A percentile compares a stretch with the other conserved stretches of the same genome.
These are phyloP conservation scores for Amphiprion percula DNA, from an alignment of 2,113 vertebrate genomes.

Conservation along the genomic window DNA sequence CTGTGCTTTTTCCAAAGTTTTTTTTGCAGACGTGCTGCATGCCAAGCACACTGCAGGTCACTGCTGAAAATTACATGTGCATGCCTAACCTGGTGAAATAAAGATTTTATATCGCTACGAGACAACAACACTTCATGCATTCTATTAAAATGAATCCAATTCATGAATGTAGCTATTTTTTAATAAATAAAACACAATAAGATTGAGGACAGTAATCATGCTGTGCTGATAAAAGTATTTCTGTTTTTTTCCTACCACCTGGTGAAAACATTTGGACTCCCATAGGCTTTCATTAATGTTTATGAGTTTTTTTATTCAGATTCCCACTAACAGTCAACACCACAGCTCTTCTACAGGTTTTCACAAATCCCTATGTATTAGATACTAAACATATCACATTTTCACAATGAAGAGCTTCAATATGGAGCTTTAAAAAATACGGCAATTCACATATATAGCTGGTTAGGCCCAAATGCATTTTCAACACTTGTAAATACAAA, in stretches of 20 bases:
- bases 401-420: not conserved
- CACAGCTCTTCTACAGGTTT: slow-evolving; percentile 18
- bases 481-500: not conserved
- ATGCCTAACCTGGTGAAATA: slow-evolving; percentile 53
- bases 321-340: slow-evolving; percentile 9
- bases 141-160: slow-evolving; percentile 2
- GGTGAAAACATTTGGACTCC: slow-evolving; percentile 55
- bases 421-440: not conserved
- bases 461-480: not conserved
- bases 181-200: slow-evolving; percentile 49
- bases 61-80: slow-evolving; percentile 63
- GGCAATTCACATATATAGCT: not conserved
- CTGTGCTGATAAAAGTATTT: slow-evolving; percentile 50
- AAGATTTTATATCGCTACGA: slow-evolving; percentile 60
- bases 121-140: slow-evolving; percentile 21
- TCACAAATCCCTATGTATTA: not conserved
- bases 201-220: slow-evolving; percentile 38
- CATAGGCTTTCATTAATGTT: slow-evolving; percentile 47
- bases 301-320: slow-evolving; percentile 10
- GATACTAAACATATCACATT: not conserved
- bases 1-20: slow-evolving; percentile 53
- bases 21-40: slow-evolving; percentile 12
- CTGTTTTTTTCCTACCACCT: slow-evolving; percentile 60
- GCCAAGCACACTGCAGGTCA: slow-evolving; percentile 52
- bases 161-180: slow-evolving; percentile 41